A percentile compares a stretch with the other conserved stretches of the same genome.
Evolutionary conservation across 1,140 invertebrate species (phyloP).

Genomic region (Caenorhabditis tropicalis): DNA sequence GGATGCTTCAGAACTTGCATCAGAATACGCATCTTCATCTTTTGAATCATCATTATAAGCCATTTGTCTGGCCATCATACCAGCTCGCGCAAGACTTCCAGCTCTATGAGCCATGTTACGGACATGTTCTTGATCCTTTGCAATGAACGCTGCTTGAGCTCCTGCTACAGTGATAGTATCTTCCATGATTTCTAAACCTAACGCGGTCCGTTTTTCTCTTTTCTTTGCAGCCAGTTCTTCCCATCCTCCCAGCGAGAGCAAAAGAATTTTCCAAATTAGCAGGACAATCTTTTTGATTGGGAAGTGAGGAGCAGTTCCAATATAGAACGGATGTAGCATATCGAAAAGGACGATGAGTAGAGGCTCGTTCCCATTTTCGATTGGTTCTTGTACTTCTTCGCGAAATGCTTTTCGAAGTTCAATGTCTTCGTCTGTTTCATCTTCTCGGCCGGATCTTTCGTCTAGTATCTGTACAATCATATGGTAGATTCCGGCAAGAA

Average conservation of each 20-base stretch:
- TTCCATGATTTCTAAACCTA: conserved; percentile 61
- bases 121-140: conserved; percentile 39
- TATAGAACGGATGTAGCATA: conserved; percentile 69
- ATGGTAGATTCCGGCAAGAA: conserved; percentile 66
- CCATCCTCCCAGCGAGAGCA: conserved; percentile 65
- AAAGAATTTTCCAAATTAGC: conserved; percentile 67
- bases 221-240: conserved; percentile 57
- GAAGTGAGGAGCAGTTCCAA: conserved; percentile 65
- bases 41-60: conserved; percentile 47
- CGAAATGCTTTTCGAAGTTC: neutral
- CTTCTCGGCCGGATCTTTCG: conserved; percentile 24
- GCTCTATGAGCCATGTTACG: conserved; percentile 38
- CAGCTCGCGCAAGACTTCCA: conserved; percentile 37
- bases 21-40: conserved; percentile 50
- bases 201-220: conserved; percentile 54
- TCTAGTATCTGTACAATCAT: conserved; percentile 67
- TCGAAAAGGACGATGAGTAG: conserved; percentile 66
- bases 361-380: conserved; percentile 62
- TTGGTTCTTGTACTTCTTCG: conserved; percentile 57
- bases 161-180: conserved; percentile 66
- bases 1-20: conserved; percentile 1
- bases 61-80: conserved; percentile 50
- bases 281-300: conserved; percentile 70
- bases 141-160: conserved; percentile 57
- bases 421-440: conserved; percentile 4